These are phyloP conservation scores for Zosterops borbonicus DNA, from an alignment of 2,113 vertebrate genomes.

Conservation along the genomic window DNA sequence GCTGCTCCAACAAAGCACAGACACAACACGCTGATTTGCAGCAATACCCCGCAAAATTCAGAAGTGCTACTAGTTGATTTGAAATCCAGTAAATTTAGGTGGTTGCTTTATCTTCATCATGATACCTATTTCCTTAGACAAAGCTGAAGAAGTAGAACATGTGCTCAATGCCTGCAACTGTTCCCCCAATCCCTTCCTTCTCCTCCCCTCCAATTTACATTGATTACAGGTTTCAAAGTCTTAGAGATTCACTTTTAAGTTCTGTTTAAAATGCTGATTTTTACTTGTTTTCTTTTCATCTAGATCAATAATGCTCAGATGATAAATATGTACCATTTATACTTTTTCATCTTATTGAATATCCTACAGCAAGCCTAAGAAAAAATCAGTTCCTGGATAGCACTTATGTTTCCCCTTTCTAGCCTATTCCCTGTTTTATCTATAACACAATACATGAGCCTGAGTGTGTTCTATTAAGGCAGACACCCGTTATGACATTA, in stretches of 20 bases:
- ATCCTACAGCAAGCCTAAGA: neutral
- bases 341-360: slow-evolving; percentile 3
- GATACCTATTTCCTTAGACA: neutral
- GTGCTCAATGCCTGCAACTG: neutral
- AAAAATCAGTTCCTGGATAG: slow-evolving; percentile 27
- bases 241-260: slow-evolving; percentile 7
- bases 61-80: neutral
- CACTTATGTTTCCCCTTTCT: neutral
- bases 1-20: slow-evolving; percentile 34
- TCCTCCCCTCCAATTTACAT: slow-evolving; percentile 40
- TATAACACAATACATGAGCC: neutral
- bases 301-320: slow-evolving; percentile 42
- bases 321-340: slow-evolving; percentile 13
- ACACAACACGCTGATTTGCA: neutral
- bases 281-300: slow-evolving; percentile 55
- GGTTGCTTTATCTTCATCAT: neutral
- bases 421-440: neutral
- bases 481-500: neutral
- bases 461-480: neutral
- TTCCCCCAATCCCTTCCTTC: slow-evolving; percentile 6
- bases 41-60: neutral
- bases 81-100: slow-evolving; percentile 1
- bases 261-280: slow-evolving; percentile 61
- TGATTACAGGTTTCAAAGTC: slow-evolving; percentile 55
- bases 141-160: neutral